Base-by-base conservation (phyloP, 2,113 vertebrate genomes). In the Ciconia boyciana region DNA sequence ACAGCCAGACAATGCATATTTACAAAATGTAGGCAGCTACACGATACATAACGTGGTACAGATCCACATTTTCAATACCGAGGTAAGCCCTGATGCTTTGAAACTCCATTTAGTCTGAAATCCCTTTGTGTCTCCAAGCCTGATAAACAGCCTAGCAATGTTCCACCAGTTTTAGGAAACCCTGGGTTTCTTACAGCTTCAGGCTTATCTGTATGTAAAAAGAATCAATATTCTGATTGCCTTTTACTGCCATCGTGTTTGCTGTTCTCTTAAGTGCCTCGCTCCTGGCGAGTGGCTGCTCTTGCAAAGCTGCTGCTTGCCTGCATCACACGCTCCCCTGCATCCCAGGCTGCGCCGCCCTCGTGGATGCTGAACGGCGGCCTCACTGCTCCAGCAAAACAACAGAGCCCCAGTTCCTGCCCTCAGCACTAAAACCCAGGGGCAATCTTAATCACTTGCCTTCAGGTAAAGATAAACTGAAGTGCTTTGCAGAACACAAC, bases 201-300 rank as follows among this genome's bases (percentile, higher is more conserved):
- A 36, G 85, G 86, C 89, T 94, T 94, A 84, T 90, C 81, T 74
- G 74, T 80, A 80, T 68, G 60, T 87, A 92, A 78, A 88, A 95
- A 84, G 89, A 95, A 94, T 94, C 86, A 78, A 95, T 97, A 94
- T 77, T 91, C 93, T 62, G 91, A 95, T 93, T 94, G 94, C 78
- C 84, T 97, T 97, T 93, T 65, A 39, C 87, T 86, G 87, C 71
- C 44, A 15, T 18, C 7, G 0, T 46, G 60, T 75, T 94, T 24
- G 71, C 62, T 87, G 58, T 9, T 91, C 83, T 91, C 52, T 39
- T 58, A 55, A 87, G 76, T 60, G 90, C 75, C 78, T 94, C 1
- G 1, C 49, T 90, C 64, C 48, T 61, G 78, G 24, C 1, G 10
- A 90, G 83, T 1, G 6, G 44, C 58, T 60, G 82, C 77, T 92